Base-by-base conservation (phyloP, 1,140 invertebrate genomes). In the Hyposmocoma kahamanoa region DNA sequence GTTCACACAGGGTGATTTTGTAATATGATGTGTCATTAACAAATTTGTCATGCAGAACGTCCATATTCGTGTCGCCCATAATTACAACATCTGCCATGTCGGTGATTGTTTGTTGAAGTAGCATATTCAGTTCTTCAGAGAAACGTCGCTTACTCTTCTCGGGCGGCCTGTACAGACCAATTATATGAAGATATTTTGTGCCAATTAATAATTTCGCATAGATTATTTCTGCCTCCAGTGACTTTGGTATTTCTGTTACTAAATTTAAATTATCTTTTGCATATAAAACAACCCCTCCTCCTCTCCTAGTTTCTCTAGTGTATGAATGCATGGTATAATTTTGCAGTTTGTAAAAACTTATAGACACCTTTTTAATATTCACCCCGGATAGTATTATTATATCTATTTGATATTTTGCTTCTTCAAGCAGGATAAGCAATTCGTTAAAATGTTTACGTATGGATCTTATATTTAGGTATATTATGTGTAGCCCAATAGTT, bases 391-490 rank as follows among this genome's bases (percentile, higher is more conserved):
- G 11, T 26, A 24, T 17, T 21, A 48, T 3, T 17, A 48, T 20
- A 38, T 48, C 47, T 41, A 48, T 48, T 11, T 48, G 26, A 2
- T 41, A 15, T 5, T 20, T 28, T 13, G 36, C 26, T 42, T 41
- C 18, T 10, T 48, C 30, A 1, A 48, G 3, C 15, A 48, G 10
- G 2, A 42, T 26, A 21, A 48, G 9, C 0, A 42, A 26, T 21
- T 42, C 15, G 10, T 38, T 28, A 42, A 41, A 48, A 10, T 48
- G 20, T 39, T 41, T 48, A 10, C 47, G 41, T n/a, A 48, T 5
- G 1, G 47, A 48, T 17, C 47, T 30, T 20, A 48, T 48, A 42
- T 48, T 48, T 15, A 41, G 15, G 19, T 48, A 26, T 41, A 48
- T 32, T 15, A 48, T 22, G 22, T 48, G 22, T 30, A 48, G 30